Conservation (phyloP, 92 coral and sea anemone genomes). For the Actinostola sp. region DNA sequence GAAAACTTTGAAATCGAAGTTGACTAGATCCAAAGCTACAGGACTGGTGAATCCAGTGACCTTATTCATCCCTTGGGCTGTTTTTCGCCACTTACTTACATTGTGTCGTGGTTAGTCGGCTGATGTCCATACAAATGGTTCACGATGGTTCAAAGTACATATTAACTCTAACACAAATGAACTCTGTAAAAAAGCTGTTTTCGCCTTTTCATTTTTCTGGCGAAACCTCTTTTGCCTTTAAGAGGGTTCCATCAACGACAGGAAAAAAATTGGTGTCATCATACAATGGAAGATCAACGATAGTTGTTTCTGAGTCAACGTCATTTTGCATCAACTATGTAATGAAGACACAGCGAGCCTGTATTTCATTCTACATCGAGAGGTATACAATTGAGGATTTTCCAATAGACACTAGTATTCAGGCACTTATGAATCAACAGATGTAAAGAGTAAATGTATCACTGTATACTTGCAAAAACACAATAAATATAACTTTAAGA, state of each 20-base stretch:
- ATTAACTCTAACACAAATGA: slow-evolving; percentile 22
- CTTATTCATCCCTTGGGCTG: slow-evolving; percentile 44
- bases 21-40: slow-evolving; percentile 49
- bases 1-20: slow-evolving; percentile 19
- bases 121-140: slow-evolving; percentile 31
- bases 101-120: slow-evolving; percentile 54
- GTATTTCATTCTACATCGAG: too few species aligned
- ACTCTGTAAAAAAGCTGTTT: slow-evolving; percentile 22
- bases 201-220: slow-evolving; percentile 50
- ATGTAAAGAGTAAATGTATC: too few species aligned
- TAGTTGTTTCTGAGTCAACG: too few species aligned
- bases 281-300: slow-evolving; percentile 43
- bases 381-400: too few species aligned
- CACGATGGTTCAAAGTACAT: slow-evolving; percentile 19
- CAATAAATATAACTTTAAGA: too few species aligned
- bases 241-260: slow-evolving; percentile 46
- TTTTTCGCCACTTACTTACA: slow-evolving; percentile 42
- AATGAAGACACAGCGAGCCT: too few species aligned
- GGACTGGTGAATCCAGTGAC: slow-evolving; percentile 47
- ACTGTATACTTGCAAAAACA: too few species aligned
- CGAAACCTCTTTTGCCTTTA: slow-evolving; percentile 61
- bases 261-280: slow-evolving; percentile 31
- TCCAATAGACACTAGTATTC: too few species aligned
- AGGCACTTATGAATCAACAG: too few species aligned
- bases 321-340: too few species aligned